Base-by-base conservation (phyloP, 1,140 invertebrate species). In the Drosophila bocki region DNA sequence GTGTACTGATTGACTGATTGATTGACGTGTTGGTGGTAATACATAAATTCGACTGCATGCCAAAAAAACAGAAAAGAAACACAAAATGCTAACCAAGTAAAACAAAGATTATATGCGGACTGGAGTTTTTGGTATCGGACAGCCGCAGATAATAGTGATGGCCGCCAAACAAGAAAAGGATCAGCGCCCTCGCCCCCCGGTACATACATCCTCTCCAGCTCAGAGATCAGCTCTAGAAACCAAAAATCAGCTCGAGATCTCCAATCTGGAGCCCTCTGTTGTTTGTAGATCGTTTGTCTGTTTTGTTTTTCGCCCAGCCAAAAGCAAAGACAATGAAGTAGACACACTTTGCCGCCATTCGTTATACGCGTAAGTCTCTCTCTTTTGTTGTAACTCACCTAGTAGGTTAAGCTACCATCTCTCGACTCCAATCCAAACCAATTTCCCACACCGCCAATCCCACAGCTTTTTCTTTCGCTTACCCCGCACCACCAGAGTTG, bases 301-400 rank as follows among this genome's bases (percentile, higher is more conserved):
- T 64, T 86, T 87, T 80, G 71, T 68, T 82, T 76, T 75, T 69
- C 62, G 63, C 69, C 75, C 47, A 70, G 15, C 75, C 69, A 59
- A 70, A 56, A 50, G 58, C 79, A 78, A 72, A 60, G 68, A 86
- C 82, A 87, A 82, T 80, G 83, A 72, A 82, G 54, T 83, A 84
- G 77, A 87, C 85, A 87, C 85, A 87, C 77, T 84, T 88, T 90
- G 85, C 85, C 85, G 85, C 81, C 77, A 87, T 90, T 67, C 80
- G 85, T 88, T 90, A 85, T 90, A 85, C 86, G 85, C 85, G 85
- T 88, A 88, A 88, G 85, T 88, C 85, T 80, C 53, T 78, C 77
- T 78, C 77, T 80, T 88, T 84, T 80, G 84, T 88, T 87, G 71
- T 84, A 72, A 65, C 58, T 74, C 71, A 78, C 61, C 62, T 80